These are phyloP conservation scores for Varanus salvator DNA, from an alignment of 2,113 vertebrate species.

Conservation along the genomic window DNA sequence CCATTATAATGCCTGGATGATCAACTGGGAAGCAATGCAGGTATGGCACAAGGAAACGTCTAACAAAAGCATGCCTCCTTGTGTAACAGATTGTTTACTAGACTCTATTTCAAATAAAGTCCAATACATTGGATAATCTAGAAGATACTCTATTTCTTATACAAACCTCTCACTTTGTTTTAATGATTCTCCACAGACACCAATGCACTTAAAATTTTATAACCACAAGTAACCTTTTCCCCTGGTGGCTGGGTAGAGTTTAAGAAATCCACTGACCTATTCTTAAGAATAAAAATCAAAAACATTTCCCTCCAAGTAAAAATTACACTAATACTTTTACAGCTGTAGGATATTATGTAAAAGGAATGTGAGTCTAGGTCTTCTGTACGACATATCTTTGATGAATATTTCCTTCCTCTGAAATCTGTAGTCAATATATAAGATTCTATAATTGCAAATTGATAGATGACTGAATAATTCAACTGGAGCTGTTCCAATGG, in stretches of 20 bases:
- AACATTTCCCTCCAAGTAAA: not conserved
- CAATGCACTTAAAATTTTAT: not conserved
- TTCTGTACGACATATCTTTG: not conserved
- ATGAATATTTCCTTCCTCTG: conserved; percentile 11
- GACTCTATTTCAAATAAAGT: not conserved
- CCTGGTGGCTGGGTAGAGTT: not conserved
- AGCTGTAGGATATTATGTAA: not conserved
- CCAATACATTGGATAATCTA: not conserved
- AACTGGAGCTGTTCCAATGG: conserved; percentile 7
- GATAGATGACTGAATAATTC: conserved; percentile 52
- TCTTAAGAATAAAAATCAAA: not conserved
- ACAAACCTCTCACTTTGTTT: not conserved
- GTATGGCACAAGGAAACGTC: not conserved
- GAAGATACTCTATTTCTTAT: not conserved
- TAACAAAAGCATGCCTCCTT: not conserved
- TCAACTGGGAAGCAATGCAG: not conserved
- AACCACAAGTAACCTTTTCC: not conserved
- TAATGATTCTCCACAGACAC: not conserved
- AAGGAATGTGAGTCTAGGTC: not conserved
- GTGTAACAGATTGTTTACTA: not conserved
- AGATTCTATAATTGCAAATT: conserved; percentile 18
- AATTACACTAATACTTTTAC: not conserved
- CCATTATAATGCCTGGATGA: not conserved
- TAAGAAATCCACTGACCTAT: not conserved
- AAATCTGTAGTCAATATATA: conserved; percentile 22